phyloP scores from a whole-genome alignment of 1,140 invertebrate species.

The Adoxophyes honmai region DNA sequence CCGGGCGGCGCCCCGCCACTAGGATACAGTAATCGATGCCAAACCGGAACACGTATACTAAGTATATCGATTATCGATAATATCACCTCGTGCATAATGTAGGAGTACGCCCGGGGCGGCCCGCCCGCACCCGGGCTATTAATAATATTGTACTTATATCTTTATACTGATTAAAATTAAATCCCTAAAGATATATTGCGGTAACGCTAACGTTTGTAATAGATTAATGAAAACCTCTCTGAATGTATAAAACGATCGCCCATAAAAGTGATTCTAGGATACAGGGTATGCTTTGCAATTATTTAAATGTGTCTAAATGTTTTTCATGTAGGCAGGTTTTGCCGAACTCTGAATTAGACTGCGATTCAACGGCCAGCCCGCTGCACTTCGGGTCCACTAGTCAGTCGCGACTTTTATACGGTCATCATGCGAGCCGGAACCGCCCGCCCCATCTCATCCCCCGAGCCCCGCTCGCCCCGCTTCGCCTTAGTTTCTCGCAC shows the following conservation, averaged over 20 bases:
- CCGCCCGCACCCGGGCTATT: constrained; percentile 38
- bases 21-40: constrained; percentile 70
- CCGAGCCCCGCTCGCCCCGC: constrained; percentile 42
- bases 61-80: constrained; percentile 68
- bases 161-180: constrained; percentile 73
- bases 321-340: constrained; percentile 76
- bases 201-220: constrained; percentile 64
- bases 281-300: constrained; percentile 86
- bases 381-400: constrained; percentile 69
- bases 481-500: constrained; percentile 44
- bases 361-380: constrained; percentile 44
- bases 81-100: constrained; percentile 70
- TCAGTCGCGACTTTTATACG: constrained; percentile 71
- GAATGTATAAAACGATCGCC: constrained; percentile 77
- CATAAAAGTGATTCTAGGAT: constrained; percentile 83
- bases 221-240: constrained; percentile 65
- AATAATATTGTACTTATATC: constrained; percentile 69
- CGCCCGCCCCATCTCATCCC: constrained; percentile 49
- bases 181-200: constrained; percentile 63
- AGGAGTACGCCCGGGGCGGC: constrained; percentile 46
- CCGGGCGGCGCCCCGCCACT: constrained; percentile 35
- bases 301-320: constrained; percentile 82
- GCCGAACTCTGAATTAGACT: constrained; percentile 52
- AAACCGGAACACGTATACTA: constrained; percentile 72
- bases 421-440: constrained; percentile 62